Percentiles rank a stretch among this genome's conserved stretches.
These are phyloP conservation scores for Brienomyrus longianalis DNA, from an alignment of 2,113 vertebrate genomes.

Conservation along the genomic window DNA sequence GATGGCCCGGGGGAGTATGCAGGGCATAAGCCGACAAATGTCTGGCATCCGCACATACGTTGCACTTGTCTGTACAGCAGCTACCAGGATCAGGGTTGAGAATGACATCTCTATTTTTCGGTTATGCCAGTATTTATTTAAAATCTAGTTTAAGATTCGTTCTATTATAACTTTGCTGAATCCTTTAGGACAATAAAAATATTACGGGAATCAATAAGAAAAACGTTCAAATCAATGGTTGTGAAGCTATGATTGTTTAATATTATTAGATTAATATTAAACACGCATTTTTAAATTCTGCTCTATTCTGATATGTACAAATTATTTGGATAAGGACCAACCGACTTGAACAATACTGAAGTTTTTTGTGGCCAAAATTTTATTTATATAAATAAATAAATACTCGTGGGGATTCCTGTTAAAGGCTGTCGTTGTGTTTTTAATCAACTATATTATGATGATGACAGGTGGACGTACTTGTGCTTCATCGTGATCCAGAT, in stretches of 20 bases:
- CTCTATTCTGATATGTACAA: neutral
- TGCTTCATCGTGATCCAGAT: neutral
- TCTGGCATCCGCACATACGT: neutral
- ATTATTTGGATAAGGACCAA: neutral
- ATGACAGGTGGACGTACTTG: neutral
- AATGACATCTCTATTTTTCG: neutral
- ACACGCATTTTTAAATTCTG: neutral
- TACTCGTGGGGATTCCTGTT: neutral
- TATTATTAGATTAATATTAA: neutral
- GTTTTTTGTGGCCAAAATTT: neutral
- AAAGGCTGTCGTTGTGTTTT: neutral
- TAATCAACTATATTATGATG: neutral
- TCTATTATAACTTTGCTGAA: neutral
- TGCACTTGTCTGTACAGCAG: neutral
- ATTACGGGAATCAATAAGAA: neutral
- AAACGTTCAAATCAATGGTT: neutral
- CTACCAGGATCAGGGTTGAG: neutral
- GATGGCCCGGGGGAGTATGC: neutral
- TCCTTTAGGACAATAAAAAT: neutral
- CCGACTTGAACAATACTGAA: neutral
- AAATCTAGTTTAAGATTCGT: neutral
- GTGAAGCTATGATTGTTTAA: neutral
- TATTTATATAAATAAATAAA: neutral
- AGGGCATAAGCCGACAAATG: neutral
- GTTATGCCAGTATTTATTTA: neutral